Evolutionary conservation across 2,888 invertebrate genomes (phyloP).

Genomic region (Bembecia ichneumoniformis): DNA sequence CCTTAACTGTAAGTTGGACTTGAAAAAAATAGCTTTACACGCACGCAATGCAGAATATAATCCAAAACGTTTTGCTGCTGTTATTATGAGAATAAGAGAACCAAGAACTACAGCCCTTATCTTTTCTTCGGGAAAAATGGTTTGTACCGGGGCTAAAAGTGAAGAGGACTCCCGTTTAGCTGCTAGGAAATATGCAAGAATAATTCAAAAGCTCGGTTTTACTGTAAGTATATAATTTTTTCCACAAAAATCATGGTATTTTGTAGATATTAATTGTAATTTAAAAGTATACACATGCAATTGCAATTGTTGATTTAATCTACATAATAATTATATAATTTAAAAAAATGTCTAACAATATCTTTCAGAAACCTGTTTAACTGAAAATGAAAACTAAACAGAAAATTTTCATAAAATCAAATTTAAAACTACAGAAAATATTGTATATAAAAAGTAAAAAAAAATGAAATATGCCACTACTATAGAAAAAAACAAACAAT

Average conservation of each 20-base stretch:
- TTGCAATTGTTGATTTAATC: too few relatives aligned
- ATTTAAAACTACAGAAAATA: too few relatives aligned
- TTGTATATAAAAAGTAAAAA: too few relatives aligned
- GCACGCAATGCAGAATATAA: conserved; percentile 99
- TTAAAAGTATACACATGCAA: too few relatives aligned
- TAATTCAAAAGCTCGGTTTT: conserved; percentile 87
- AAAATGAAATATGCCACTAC: too few relatives aligned
- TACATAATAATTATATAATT: too few relatives aligned
- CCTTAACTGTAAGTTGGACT: conserved; percentile 92
- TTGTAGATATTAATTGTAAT: too few relatives aligned
- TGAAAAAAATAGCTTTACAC: conserved; percentile 97
- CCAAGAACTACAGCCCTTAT: conserved; percentile 86
- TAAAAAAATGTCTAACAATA: too few relatives aligned
- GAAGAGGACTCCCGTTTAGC: conserved; percentile 85
- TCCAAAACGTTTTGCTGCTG: conserved; percentile 98
- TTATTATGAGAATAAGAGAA: conserved; percentile 95
- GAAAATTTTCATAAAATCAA: too few relatives aligned
- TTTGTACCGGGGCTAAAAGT: conserved; percentile 87
- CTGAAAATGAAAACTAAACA: too few relatives aligned
- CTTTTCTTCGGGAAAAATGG: conserved; percentile 88
- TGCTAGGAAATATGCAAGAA: conserved; percentile 86
- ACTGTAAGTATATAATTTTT: conserved; percentile 66
- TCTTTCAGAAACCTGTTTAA: too few relatives aligned
- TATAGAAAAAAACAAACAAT: too few relatives aligned
- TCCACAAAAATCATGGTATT: background rate